Evolutionary conservation across 2,113 vertebrate genomes (phyloP), one percentile per base, ranked within the genome.

Genomic region (Cyanoderma ruficeps): DNA sequence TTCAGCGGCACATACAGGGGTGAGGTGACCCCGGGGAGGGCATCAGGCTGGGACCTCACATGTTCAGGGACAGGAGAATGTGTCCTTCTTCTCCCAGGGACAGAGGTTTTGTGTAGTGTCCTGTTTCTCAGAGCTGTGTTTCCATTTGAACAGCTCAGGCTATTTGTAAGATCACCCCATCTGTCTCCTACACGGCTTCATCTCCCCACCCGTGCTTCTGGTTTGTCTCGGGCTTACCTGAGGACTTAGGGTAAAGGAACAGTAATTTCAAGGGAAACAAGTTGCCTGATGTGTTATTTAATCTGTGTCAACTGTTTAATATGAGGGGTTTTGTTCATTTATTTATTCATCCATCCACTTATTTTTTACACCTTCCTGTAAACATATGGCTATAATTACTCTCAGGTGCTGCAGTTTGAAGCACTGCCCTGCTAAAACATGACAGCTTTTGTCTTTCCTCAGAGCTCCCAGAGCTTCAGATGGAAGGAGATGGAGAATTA

Each of bases 381-480:
- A 79, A 72, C 78, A 55, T 49, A 27, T 8, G 80, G 57, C 64
- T 2, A 0, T 56, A 46, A 67, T 70, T 72, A 30, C 71, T n/a
- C 3, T 7, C 41, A 75, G 59, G 78, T 16, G 0, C 57, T 57
- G 81, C 55, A 37, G 42, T 56, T 79, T 71, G 87, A 88, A 89
- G 75, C 30, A 19, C 22, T 52, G 6, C 44, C 60, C 79, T 81
- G 63, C 35, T 87, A 76, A 94, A 92, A 88, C 85, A 63, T 52
- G 76, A 77, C 85, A 68, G 71, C 83, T 93, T 93, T 72, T 93
- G 78, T 93, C 88, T 95, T 74, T 52, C 55, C 55, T 57, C 59
- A 33, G 41, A 78, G 79, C 90, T 96, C 94, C 78, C 90, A 90
- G 75, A 86, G 88, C 64, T 96, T 96, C 85, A 86, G 35, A 96